Percentiles rank a stretch among this genome's conserved stretches.
Conservation (phyloP, 1,140 invertebrate species). For the Thaumatotibia leucotreta region DNA sequence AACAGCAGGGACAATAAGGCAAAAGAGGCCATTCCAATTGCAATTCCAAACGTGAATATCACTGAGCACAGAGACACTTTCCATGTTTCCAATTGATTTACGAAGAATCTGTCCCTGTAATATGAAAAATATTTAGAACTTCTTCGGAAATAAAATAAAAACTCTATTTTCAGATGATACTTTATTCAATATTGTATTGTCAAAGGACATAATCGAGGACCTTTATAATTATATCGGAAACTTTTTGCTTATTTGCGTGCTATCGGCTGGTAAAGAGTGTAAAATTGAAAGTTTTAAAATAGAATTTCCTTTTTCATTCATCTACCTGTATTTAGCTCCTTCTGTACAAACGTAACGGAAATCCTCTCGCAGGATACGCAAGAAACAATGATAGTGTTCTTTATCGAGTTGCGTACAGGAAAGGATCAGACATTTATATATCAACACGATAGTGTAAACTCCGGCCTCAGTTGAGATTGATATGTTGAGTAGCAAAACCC, state of each 20-base stretch:
- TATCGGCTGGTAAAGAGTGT: too few relatives aligned
- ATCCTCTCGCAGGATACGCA: conserved; percentile 37
- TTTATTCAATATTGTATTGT: too few relatives aligned
- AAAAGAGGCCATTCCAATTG: conserved; percentile 26
- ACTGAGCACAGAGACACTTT: conserved; percentile 34
- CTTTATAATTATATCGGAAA: too few relatives aligned
- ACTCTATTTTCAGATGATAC: background rate
- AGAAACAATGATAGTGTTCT: conserved; percentile 32
- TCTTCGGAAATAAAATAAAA: background rate
- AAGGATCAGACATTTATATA: conserved; percentile 39
- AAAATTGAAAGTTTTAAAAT: too few relatives aligned
- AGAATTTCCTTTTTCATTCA: background rate
- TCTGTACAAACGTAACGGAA: conserved; percentile 38
- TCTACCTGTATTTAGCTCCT: conserved; percentile 41
- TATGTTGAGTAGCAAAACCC: conserved; percentile 30
- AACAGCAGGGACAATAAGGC: conserved; percentile 26
- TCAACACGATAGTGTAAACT: conserved; percentile 38
- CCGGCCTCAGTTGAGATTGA: conserved; percentile 39
- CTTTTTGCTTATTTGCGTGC: background rate
- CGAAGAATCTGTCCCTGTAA: conserved; percentile 41
- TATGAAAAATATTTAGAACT: conserved; percentile 4
- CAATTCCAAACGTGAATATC: conserved; percentile 27
- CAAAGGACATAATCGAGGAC: too few relatives aligned
- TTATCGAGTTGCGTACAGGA: conserved; percentile 34
- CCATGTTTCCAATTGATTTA: conserved; percentile 40